phyloP scores from a whole-genome alignment of 1,140 invertebrate species.

The Hycleus cichorii region DNA sequence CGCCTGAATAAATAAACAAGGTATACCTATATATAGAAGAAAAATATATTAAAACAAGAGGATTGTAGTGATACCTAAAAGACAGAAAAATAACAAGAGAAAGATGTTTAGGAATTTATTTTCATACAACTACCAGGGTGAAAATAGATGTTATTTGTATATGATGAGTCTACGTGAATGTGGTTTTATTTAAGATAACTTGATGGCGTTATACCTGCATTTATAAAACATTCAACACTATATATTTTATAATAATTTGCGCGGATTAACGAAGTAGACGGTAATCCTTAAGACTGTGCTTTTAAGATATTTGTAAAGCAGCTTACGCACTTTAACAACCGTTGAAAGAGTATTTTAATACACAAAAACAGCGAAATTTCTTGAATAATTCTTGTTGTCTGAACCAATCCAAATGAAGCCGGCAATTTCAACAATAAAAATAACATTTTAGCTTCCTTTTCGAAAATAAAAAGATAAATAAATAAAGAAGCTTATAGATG shows the following conservation, averaged over 20 bases:
- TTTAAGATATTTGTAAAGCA: constrained; percentile 16
- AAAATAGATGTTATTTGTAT: constrained; percentile 1
- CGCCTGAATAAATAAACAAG: no score
- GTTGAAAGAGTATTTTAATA: constrained; percentile 7
- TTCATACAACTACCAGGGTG: constrained; percentile 5
- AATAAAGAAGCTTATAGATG: no score
- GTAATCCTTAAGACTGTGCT: constrained; percentile 14
- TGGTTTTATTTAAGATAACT: constrained; percentile 5
- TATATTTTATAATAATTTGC: constrained; percentile 17
- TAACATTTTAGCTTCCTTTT: no score
- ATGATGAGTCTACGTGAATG: constrained; percentile 2
- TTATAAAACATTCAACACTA: constrained; percentile 14
- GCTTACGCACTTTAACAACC: constrained; percentile 14
- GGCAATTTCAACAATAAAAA: no score
- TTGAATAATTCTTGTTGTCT: neutral
- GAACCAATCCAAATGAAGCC: no score
- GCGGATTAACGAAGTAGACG: constrained; percentile 9
- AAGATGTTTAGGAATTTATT: constrained; percentile 15
- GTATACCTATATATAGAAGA: no score
- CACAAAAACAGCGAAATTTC: constrained; percentile 6
- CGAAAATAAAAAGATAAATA: no score
- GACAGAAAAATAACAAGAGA: constrained; percentile 13
- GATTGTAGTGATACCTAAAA: constrained; percentile 8
- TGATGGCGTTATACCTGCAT: constrained; percentile 8
- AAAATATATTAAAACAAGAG: no score